Percentiles rank a stretch among this genome's conserved stretches.
Evolutionary conservation across 2,113 vertebrate species (phyloP).

Genomic region (Myotis lucifugus): DNA sequence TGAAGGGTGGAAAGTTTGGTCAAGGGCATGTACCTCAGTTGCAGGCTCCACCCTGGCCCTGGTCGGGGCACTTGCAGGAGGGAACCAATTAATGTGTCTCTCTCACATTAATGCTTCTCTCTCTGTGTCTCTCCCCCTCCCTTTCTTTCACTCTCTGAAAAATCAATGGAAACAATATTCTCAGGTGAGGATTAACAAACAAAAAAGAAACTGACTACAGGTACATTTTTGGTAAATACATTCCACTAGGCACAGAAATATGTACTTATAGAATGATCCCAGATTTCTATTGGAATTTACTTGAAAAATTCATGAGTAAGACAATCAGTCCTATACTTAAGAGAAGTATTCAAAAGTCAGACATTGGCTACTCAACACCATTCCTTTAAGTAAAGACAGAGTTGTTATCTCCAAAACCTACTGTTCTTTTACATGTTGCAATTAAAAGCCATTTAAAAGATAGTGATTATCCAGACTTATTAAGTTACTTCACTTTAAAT

Average conservation of each 20-base stretch:
- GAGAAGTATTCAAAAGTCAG: neutral
- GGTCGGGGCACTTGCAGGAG: no score
- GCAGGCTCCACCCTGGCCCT: no score
- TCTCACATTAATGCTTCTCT: no score
- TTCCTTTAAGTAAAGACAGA: neutral
- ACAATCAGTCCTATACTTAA: neutral
- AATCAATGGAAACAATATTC: no score
- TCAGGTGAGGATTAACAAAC: no score
- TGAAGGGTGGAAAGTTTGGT: no score
- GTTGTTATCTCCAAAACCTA: neutral
- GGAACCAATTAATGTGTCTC: no score
- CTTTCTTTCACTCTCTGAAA: no score
- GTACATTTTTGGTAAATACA: neutral
- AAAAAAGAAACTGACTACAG: neutral
- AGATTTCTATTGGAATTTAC: neutral
- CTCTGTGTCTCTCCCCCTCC: no score
- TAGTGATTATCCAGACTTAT: neutral
- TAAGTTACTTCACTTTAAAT: conserved; percentile 12
- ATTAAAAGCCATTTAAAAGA: neutral
- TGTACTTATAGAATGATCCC: neutral
- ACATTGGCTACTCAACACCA: neutral
- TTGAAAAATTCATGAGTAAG: neutral
- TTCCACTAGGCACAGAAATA: neutral
- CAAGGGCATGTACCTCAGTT: no score
- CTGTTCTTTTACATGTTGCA: neutral